phyloP scores from a whole-genome alignment of 2,113 vertebrate genomes.

The Archilochus colubris region DNA sequence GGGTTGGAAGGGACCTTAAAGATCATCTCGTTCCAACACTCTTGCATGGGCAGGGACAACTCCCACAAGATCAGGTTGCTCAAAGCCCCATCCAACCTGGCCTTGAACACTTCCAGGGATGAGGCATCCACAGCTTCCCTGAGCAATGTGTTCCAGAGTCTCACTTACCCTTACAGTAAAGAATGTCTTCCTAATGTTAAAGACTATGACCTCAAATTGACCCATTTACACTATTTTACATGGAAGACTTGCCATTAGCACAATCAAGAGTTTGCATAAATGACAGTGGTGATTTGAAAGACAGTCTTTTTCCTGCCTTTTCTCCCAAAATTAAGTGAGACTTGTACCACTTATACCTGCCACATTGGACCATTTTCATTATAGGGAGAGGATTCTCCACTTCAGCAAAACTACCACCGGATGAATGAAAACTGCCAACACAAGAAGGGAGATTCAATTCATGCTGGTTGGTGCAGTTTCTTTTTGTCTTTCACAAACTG shows the following conservation, averaged over 20 bases:
- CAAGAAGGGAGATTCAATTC: not conserved
- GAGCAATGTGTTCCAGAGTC: no score
- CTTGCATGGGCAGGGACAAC: no score
- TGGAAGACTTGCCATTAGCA: not conserved
- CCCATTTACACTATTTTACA: not conserved
- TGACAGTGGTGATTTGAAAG: rapidly evolving
- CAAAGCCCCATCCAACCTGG: no score
- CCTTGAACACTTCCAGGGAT: no score
- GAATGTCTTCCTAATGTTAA: not conserved
- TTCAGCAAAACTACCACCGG: not conserved
- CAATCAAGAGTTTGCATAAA: not conserved
- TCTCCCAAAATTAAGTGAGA: not conserved
- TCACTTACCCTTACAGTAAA: no score
- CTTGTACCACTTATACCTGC: not conserved
- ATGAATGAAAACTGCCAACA: not conserved
- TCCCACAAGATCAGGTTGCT: no score
- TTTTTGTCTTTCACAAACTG: not conserved
- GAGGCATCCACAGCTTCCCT: no score
- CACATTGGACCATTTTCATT: rapidly evolving
- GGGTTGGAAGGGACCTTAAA: no score
- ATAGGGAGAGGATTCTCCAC: not conserved
- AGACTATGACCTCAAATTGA: not conserved
- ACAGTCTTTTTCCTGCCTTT: not conserved
- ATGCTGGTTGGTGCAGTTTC: not conserved
- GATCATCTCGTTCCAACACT: no score